Conservation (phyloP, 2,888 invertebrate genomes). For the Drymonia ruficornis region DNA sequence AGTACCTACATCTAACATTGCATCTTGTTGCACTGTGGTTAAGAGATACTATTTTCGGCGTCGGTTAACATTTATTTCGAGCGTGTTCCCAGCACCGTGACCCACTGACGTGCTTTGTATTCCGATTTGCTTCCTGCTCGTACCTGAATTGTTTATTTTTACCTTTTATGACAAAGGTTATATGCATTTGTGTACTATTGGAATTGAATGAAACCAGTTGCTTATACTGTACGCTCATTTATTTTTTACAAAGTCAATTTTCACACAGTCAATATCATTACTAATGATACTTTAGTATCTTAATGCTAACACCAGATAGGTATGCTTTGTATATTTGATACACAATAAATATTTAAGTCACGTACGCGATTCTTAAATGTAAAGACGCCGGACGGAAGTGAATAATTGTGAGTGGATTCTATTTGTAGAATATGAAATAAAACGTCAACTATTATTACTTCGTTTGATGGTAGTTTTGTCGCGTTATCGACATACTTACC, state of each 20-base stretch:
- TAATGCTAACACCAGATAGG: conserved; percentile 2
- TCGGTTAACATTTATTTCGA: conserved; percentile 66
- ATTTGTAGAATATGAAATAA: conserved; percentile 11
- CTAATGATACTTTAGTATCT: background rate
- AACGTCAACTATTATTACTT: background rate
- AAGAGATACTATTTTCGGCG: conserved; percentile 61
- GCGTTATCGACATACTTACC: background rate
- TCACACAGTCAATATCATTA: background rate
- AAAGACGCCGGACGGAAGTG: conserved; percentile 18
- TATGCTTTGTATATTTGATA: background rate
- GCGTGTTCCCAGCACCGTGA: conserved; percentile 68
- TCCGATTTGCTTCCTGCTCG: conserved; percentile 53
- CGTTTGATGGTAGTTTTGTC: background rate
- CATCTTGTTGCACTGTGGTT: conserved; percentile 6
- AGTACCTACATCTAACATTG: background rate
- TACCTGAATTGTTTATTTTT: conserved; percentile 60
- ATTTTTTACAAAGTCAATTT: background rate
- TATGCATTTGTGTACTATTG: background rate
- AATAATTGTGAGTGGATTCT: conserved; percentile 13
- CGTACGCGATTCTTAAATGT: conserved; percentile 17
- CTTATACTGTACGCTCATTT: background rate
- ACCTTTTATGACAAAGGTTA: conserved; percentile 19
- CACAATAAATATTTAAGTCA: conserved; percentile 16
- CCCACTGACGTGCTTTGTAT: conserved; percentile 71
- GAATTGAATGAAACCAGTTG: conserved; percentile 3